These are phyloP conservation scores for Halocaridina rubra DNA, from an alignment of 2,888 invertebrate species.

Conservation along the genomic window DNA sequence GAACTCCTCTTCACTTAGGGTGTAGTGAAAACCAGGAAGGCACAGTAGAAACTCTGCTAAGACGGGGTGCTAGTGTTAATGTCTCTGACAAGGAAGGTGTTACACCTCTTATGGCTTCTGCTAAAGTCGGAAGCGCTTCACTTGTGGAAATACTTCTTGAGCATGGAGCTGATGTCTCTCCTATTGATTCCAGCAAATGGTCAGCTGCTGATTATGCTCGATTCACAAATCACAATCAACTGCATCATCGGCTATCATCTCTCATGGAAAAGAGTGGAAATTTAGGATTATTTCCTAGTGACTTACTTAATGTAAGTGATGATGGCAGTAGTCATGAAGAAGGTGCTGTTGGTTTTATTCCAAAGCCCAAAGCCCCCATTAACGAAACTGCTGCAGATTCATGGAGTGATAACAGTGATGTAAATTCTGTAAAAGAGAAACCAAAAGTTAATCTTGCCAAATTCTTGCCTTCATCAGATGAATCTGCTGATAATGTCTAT, in stretches of 20 bases:
- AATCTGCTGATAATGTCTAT: conserved; percentile 23
- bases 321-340: conserved; percentile 31
- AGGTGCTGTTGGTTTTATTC: neutral
- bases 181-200: conserved; percentile 49
- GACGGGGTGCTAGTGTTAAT: conserved; percentile 46
- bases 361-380: neutral
- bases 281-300: conserved; percentile 10
- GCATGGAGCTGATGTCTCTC: conserved; percentile 29
- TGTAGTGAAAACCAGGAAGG: conserved; percentile 46
- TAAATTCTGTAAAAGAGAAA: conserved; percentile 33
- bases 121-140: conserved; percentile 46
- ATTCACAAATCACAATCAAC: conserved; percentile 50
- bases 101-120: conserved; percentile 55
- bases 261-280: conserved; percentile 1
- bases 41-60: conserved; percentile 29
- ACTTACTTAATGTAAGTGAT: conserved; percentile 41
- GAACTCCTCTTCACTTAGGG: conserved; percentile 43
- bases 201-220: conserved; percentile 53
- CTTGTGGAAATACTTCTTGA: conserved; percentile 50
- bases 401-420: conserved; percentile 49
- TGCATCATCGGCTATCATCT: conserved; percentile 24
- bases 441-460: conserved; percentile 41
- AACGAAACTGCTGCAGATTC: conserved; percentile 24
- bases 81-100: conserved; percentile 51
- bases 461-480: conserved; percentile 50